A percentile compares a stretch with the other conserved stretches of the same genome.
Conservation (phyloP, 2,797 vertebrate genomes). For the Ptychadena robeensis region DNA sequence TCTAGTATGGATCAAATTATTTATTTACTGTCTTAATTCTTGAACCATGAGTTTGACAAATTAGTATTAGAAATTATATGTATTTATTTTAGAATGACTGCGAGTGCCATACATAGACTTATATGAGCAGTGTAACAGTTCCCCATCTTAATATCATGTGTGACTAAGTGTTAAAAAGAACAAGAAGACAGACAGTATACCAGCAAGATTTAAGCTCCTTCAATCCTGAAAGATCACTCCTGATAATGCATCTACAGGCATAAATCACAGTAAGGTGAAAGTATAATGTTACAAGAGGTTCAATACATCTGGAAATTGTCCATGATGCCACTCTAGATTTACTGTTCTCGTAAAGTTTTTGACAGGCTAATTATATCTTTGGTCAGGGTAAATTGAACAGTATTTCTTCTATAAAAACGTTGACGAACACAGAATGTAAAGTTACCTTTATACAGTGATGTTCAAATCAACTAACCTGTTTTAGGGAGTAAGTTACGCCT, state of each 20-base stretch:
- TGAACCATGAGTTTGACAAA: neutral
- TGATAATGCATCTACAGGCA: slow-evolving; percentile 33
- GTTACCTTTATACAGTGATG: neutral
- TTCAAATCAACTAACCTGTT: slow-evolving; percentile 75
- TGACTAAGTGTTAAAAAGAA: slow-evolving; percentile 1
- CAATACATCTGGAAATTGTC: neutral
- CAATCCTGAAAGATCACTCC: slow-evolving; percentile 12
- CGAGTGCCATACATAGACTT: neutral
- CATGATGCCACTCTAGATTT: neutral
- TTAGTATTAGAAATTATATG: neutral
- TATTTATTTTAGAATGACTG: neutral
- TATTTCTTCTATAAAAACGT: neutral
- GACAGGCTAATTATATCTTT: neutral
- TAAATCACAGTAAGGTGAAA: slow-evolving; percentile 34
- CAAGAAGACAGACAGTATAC: neutral
- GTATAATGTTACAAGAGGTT: slow-evolving; percentile 24
- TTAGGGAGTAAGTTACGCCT: slow-evolving; percentile 88
- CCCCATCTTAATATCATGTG: neutral
- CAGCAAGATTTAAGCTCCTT: slow-evolving; percentile 20
- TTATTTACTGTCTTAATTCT: neutral
- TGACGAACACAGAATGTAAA: neutral
- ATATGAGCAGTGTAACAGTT: neutral
- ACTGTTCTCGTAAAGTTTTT: neutral
- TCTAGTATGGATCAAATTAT: too few species aligned
- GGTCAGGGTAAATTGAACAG: neutral